phyloP scores from a whole-genome alignment of 2,113 vertebrate species.

The Gymnobelideus leadbeateri region DNA sequence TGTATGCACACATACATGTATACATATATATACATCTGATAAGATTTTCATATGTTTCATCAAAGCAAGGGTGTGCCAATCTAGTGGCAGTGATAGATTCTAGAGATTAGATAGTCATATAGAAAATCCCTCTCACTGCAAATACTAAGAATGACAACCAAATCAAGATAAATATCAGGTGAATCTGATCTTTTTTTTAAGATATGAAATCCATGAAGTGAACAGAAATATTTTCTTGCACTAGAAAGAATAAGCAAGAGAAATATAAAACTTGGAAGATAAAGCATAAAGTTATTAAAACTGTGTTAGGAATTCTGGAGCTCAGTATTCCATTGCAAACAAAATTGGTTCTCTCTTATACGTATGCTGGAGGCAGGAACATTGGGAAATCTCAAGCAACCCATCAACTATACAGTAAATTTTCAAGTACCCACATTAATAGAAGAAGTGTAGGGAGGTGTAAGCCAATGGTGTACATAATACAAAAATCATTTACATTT shows the following conservation, averaged over 20 bases:
- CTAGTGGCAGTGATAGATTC: slow-evolving; percentile 70
- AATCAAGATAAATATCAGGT: slow-evolving; percentile 80
- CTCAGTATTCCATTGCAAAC: slow-evolving; percentile 53
- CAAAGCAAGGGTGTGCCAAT: slow-evolving; percentile 57
- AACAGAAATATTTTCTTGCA: slow-evolving; percentile 69
- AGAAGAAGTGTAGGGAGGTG: slow-evolving; percentile 6
- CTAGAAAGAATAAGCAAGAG: slow-evolving; percentile 26
- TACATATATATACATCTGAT: slow-evolving; percentile 38
- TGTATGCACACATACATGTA: too few relatives aligned
- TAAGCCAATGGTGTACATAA: slow-evolving; percentile 1
- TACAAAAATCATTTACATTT: slow-evolving; percentile 38
- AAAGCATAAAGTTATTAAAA: slow-evolving; percentile 67
- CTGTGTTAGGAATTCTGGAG: slow-evolving; percentile 49
- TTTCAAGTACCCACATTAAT: slow-evolving; percentile 50
- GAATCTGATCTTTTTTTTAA: slow-evolving; percentile 74
- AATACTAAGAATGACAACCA: slow-evolving; percentile 77
- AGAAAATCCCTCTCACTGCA: slow-evolving; percentile 76
- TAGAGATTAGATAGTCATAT: slow-evolving; percentile 72
- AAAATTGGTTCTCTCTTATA: slow-evolving; percentile 62
- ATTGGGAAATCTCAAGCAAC: slow-evolving; percentile 54
- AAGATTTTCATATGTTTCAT: slow-evolving; percentile 69
- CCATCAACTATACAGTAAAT: slow-evolving; percentile 46
- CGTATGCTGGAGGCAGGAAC: slow-evolving; percentile 53
- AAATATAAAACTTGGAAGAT: slow-evolving; percentile 47
- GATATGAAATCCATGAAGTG: slow-evolving; percentile 72